Percentiles rank a stretch among this genome's conserved stretches.
phyloP scores from a whole-genome alignment of 30 jellyfish, hydroid and myxozoan genomes.

The Aurelia coerulea region DNA sequence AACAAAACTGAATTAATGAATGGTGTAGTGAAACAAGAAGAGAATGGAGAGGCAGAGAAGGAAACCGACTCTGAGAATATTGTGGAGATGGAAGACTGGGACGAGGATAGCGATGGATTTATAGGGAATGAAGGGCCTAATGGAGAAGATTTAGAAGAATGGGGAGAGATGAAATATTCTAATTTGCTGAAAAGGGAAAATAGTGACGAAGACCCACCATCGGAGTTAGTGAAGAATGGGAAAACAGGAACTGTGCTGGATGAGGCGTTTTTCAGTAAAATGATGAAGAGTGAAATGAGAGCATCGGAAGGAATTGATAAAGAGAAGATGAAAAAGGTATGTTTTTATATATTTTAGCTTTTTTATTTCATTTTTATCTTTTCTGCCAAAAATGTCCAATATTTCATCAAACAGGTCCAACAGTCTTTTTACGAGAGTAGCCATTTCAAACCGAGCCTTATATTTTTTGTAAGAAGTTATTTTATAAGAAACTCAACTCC shows the following conservation, averaged over 20 bases:
- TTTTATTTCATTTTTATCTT: too few relatives aligned
- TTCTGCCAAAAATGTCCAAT: too few relatives aligned
- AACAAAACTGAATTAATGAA: slow-evolving; percentile 5
- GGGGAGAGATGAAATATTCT: neutral
- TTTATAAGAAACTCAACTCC: too few relatives aligned
- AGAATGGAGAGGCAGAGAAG: neutral
- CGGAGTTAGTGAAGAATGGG: slow-evolving; percentile 61
- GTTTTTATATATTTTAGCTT: neutral
- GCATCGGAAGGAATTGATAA: slow-evolving; percentile 49
- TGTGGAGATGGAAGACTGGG: neutral
- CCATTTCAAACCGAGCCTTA: too few relatives aligned
- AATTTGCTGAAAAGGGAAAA: slow-evolving; percentile 11
- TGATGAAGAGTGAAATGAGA: slow-evolving; percentile 37
- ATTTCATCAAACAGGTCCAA: too few relatives aligned
- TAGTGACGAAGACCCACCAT: slow-evolving; percentile 48
- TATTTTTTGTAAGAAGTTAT: too few relatives aligned
- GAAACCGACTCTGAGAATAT: slow-evolving; percentile 5
- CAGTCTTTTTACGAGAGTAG: too few relatives aligned
- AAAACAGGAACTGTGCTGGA: slow-evolving; percentile 66
- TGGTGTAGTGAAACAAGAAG: neutral
- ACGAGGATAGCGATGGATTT: slow-evolving; percentile 2
- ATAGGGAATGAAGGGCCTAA: neutral
- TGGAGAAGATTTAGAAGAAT: slow-evolving; percentile 12
- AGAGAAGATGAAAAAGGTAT: slow-evolving; percentile 57
- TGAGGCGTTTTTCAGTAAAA: slow-evolving; percentile 48